A percentile compares a stretch with the other conserved stretches of the same genome.
phyloP scores from a whole-genome alignment of 2,888 invertebrate genomes.

The Synergus gifuensis region DNA sequence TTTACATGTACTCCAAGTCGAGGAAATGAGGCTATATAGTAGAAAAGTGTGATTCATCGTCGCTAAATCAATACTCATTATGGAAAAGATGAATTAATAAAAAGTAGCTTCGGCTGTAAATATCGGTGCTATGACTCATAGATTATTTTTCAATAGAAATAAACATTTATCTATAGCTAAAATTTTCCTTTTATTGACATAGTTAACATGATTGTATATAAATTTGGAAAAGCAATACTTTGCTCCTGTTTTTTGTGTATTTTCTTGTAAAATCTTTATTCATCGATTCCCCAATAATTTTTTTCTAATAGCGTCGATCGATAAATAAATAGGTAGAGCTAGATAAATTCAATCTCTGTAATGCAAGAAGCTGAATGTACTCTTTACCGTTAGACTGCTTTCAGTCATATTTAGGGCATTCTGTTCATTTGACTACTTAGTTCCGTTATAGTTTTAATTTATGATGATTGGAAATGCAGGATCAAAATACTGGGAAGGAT shows the following conservation, averaged over 20 bases:
- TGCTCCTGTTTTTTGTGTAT: not conserved
- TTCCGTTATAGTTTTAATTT: constrained; percentile 35
- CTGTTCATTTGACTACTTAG: constrained; percentile 24
- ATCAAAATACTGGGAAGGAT: not conserved
- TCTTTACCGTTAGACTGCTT: constrained; percentile 25
- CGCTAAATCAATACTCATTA: constrained; percentile 23
- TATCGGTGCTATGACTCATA: not conserved
- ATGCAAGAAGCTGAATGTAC: constrained; percentile 25
- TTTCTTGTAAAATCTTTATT: not conserved
- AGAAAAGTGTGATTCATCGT: constrained; percentile 27
- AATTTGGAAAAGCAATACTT: not conserved
- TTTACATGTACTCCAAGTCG: not conserved
- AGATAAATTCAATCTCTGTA: constrained; percentile 25
- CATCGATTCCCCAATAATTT: not conserved
- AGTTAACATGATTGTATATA: not conserved
- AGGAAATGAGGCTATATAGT: not conserved
- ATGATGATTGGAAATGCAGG: constrained; percentile 19
- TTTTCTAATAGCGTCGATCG: not conserved
- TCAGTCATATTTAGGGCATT: constrained; percentile 30
- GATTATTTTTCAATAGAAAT: too few species aligned
- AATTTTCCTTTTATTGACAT: too few species aligned
- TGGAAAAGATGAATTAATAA: constrained; percentile 2
- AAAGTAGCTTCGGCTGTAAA: not conserved
- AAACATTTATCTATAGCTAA: too few species aligned
- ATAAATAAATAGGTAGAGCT: not conserved